Evolutionary conservation across 2,797 vertebrate species (phyloP).

Genomic region (Poeciliopsis paucimaculata): DNA sequence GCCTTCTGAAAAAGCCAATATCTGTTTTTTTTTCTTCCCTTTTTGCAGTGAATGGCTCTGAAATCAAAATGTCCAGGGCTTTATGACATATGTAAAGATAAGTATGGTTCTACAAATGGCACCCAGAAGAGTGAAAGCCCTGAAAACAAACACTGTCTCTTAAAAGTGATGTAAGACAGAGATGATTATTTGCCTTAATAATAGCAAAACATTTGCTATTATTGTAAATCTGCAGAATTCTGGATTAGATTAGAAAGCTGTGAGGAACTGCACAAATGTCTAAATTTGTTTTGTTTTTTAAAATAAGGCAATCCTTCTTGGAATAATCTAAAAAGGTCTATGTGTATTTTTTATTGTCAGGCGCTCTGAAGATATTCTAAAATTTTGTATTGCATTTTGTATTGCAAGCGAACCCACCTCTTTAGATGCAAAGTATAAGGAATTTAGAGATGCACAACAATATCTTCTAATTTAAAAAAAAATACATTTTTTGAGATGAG

Average conservation of each 20-base stretch:
- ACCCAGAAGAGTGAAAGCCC: conserved; percentile 50
- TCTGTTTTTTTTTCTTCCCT: conserved; percentile 25
- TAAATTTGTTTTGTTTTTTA: not conserved
- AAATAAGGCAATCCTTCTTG: not conserved
- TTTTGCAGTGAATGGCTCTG: conserved; percentile 61
- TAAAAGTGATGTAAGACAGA: not conserved
- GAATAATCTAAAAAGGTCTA: not conserved
- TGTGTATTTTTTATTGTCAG: not conserved
- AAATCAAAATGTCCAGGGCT: conserved; percentile 71
- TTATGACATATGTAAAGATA: conserved; percentile 67
- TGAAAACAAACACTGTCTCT: conserved; percentile 52
- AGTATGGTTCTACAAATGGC: conserved; percentile 58
- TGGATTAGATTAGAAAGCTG: not conserved
- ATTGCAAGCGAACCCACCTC: not conserved
- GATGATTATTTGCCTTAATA: not conserved
- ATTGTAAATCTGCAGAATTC: not conserved
- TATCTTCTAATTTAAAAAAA: not conserved
- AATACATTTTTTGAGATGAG: not conserved
- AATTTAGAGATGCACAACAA: not conserved
- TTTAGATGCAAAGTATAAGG: not conserved
- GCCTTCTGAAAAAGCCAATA: conserved; percentile 42
- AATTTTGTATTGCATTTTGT: not conserved
- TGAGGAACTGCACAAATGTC: not conserved
- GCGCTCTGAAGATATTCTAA: not conserved
- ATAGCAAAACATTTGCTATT: not conserved